Percentiles rank a stretch among this genome's conserved stretches.
These are phyloP conservation scores for Ornithoptera priamus DNA, from an alignment of 2,888 invertebrate genomes.

Conservation along the genomic window DNA sequence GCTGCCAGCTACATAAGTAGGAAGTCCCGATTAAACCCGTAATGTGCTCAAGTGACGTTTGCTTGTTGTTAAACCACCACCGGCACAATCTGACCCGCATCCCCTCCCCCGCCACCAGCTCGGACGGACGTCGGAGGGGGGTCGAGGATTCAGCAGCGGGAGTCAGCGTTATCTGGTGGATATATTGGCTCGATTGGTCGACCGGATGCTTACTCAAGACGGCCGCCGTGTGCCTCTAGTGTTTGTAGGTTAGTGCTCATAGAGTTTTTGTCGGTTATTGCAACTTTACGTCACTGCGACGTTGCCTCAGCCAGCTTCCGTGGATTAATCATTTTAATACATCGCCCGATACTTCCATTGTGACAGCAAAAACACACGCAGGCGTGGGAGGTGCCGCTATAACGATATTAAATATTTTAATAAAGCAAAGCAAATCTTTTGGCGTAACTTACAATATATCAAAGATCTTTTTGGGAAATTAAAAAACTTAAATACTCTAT, in stretches of 20 bases:
- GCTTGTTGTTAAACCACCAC: constrained; percentile 54
- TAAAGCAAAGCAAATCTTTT: too few relatives aligned
- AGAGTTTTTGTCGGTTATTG: constrained; percentile 38
- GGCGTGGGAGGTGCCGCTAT: not conserved
- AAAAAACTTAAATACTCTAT: too few relatives aligned
- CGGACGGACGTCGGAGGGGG: constrained; percentile 34
- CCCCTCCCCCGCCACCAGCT: constrained; percentile 37
- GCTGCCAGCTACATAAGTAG: constrained; percentile 66
- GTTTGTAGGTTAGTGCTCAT: constrained; percentile 38
- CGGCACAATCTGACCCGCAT: constrained; percentile 47
- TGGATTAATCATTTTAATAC: constrained; percentile 27
- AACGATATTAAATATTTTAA: too few relatives aligned
- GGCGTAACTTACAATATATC: too few relatives aligned
- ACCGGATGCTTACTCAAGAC: constrained; percentile 76
- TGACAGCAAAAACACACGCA: not conserved
- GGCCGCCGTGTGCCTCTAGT: constrained; percentile 46
- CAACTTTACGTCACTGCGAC: constrained; percentile 26
- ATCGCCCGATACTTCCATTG: constrained; percentile 7
- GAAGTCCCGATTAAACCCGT: constrained; percentile 74
- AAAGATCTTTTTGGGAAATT: too few relatives aligned
- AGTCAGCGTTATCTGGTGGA: constrained; percentile 51
- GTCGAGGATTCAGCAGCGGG: constrained; percentile 37
- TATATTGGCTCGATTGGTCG: constrained; percentile 73
- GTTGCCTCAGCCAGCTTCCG: constrained; percentile 21
- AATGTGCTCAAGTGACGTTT: constrained; percentile 76